Evolutionary conservation across 1,140 invertebrate species (phyloP), one percentile per base, ranked within the genome.

Genomic region (Euwallacea similis): DNA sequence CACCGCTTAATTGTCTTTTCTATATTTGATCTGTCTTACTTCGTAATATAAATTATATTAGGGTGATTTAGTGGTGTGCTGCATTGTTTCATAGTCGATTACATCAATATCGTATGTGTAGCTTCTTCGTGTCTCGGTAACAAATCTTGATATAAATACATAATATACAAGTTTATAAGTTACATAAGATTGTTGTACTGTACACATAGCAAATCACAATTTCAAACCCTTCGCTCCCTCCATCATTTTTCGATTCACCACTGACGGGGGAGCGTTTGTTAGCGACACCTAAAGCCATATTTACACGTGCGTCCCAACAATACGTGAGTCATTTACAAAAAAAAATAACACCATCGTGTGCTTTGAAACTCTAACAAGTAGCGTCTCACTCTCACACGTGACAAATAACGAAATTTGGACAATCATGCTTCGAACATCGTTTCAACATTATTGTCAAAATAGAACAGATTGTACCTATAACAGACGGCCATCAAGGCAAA

Each of bases 401-500:
- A 21, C 60, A 63, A 47, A 41, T 11, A 13, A 50, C 8, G 50
- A 6, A 11, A 15, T 11, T 15, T 11, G 11, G 15, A 15, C 3
- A 9, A n/a, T 15, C 11, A 53, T 6, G 15, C 50, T 9, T 53
- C 11, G 50, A 15, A 15, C 15, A 11, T 53, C 11, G 50, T 42
- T 43, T 41, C n/a, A 9, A 11, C 2, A 7, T 7, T 13, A 0
- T n/a, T 66, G 13, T 66, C n/a, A 33, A 33, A 33, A 33, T 33
- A 33, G 46, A 50, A 50, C 46, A 9, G 7, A 41, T 62, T 87
- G 84, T 93, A 95, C 93, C 95, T 96, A 92, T 95, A 96, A 88
- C 94, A 96, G 88, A 94, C 90, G 82, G 94, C 93, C 87, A 94
- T 89, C 86, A 94, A 88, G 83, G 93, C 92, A 89, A 97, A 95